phyloP scores from a whole-genome alignment of 2,888 invertebrate genomes.

The Brachynemurus nebulosus region DNA sequence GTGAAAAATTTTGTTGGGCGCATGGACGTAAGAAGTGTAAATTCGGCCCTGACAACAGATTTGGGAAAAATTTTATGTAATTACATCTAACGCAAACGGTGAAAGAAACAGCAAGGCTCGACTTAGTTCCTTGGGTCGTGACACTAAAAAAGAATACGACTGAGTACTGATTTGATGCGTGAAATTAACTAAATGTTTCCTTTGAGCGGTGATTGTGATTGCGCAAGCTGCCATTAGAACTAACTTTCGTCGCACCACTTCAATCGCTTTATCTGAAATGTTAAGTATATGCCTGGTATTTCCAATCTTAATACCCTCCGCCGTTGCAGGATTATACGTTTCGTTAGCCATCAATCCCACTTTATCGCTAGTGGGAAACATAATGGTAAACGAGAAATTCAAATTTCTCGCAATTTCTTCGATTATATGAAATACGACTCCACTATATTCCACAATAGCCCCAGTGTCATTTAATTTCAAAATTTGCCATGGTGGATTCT shows the following conservation, averaged over 20 bases:
- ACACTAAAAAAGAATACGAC: conserved; percentile 62
- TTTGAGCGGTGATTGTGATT: conserved; percentile 39
- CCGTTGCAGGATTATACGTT: background rate
- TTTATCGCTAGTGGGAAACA: conserved; percentile 16
- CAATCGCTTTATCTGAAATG: conserved; percentile 32
- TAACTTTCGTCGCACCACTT: conserved; percentile 34
- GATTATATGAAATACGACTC: conserved; percentile 67
- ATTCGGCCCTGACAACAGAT: too few species aligned
- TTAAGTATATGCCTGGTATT: conserved; percentile 21
- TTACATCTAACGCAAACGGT: conserved; percentile 59
- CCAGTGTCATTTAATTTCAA: conserved; percentile 45
- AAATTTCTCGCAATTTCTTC: conserved; percentile 58
- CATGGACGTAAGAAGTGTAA: too few species aligned
- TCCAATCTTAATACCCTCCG: conserved; percentile 3
- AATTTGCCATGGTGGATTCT: conserved; percentile 87
- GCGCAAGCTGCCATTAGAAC: conserved; percentile 46
- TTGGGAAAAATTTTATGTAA: too few species aligned
- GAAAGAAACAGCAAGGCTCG: conserved; percentile 70
- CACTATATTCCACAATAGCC: conserved; percentile 42
- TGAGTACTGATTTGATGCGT: conserved; percentile 66
- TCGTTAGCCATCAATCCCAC: conserved; percentile 3
- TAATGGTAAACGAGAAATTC: conserved; percentile 59
- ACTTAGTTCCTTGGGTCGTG: conserved; percentile 66
- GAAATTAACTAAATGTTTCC: conserved; percentile 50
- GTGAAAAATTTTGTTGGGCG: too few species aligned